Percentiles rank a stretch among this genome's conserved stretches.
Conservation (phyloP, 2,113 vertebrate species). For the Amazona guildingii region DNA sequence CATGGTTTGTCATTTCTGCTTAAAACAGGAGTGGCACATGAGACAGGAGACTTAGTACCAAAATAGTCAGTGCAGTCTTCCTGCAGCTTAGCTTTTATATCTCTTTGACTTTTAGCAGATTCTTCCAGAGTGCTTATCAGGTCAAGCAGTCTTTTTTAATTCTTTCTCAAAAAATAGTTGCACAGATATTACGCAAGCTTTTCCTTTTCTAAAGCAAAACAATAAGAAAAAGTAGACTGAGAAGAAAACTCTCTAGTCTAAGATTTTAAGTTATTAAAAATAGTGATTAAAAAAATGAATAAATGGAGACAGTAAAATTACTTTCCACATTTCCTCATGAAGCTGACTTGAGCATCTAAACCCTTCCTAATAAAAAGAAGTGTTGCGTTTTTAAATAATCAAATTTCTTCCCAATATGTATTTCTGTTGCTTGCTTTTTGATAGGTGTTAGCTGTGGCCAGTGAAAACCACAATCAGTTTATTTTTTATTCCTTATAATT, state of each 20-base stretch:
- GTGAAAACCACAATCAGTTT: not conserved
- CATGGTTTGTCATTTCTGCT: not conserved
- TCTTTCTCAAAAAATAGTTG: not conserved
- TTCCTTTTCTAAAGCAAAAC: not conserved
- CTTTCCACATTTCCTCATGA: not conserved
- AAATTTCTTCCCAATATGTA: not conserved
- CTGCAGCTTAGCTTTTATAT: not conserved
- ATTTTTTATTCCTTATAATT: not conserved
- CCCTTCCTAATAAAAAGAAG: not conserved
- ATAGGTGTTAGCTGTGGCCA: not conserved
- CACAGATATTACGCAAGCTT: not conserved
- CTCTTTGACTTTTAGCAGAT: not conserved
- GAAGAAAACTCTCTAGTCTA: not conserved
- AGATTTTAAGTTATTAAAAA: not conserved
- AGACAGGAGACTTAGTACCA: not conserved
- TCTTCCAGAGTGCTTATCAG: not conserved
- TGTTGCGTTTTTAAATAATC: not conserved
- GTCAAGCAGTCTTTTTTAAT: conserved; percentile 8
- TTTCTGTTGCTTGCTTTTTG: not conserved
- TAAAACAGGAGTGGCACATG: not conserved
- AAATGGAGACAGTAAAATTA: not conserved
- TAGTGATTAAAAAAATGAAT: not conserved
- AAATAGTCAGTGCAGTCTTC: not conserved
- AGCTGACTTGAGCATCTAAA: not conserved
- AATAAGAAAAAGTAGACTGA: not conserved